Evolutionary conservation across 2,888 invertebrate genomes (phyloP), one percentile per base, ranked within the genome.

Genomic region (Tillus elongatus): DNA sequence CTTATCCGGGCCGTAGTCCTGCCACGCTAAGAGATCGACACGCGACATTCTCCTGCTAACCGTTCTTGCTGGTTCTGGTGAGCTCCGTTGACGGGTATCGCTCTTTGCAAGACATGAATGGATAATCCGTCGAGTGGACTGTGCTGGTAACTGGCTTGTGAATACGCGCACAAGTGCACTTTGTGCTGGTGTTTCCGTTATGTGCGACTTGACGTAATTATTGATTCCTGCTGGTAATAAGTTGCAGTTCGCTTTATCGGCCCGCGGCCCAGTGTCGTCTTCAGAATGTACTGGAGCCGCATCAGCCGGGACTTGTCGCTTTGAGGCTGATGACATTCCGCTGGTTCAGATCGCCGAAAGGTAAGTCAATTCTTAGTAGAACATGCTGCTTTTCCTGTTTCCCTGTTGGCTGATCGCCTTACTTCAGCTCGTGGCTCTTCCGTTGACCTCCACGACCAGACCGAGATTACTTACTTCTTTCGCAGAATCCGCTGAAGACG

Each of bases 261-360:
- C n/a, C n/a, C n/a, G n/a, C n/a, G n/a, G 46, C 37, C 41, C 39
- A 39, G 55, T 52, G 53, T 46, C 50, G 44, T 46, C 42, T 37
- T 41, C 40, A 44, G 42, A 32, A 46, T 46, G 48, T 43, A n/a
- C 24, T 19, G 24, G 6, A 8, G 24, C 24, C n/a, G n/a, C 24
- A 40, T 36, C 33, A 33, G 53, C 48, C 45, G 41, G 44, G 39
- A 40, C 40, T 40, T 35, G 42, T 34, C 42, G 43, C 42, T 43
- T 43, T 46, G 44, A 52, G 41, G 46, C 50, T 52, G 57, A 58
- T 57, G 56, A 54, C 54, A 57, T 55, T 54, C 46, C 44, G 45
- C 44, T 49, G 42, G 49, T 45, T 49, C 39, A 39, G 42, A 50
- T 46, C 46, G 51, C 54, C 54, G 50, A 56, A 54, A 58, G 56